These are phyloP conservation scores for Sebastes melanostomus DNA, from an alignment of 2,797 vertebrate species.

Conservation along the genomic window DNA sequence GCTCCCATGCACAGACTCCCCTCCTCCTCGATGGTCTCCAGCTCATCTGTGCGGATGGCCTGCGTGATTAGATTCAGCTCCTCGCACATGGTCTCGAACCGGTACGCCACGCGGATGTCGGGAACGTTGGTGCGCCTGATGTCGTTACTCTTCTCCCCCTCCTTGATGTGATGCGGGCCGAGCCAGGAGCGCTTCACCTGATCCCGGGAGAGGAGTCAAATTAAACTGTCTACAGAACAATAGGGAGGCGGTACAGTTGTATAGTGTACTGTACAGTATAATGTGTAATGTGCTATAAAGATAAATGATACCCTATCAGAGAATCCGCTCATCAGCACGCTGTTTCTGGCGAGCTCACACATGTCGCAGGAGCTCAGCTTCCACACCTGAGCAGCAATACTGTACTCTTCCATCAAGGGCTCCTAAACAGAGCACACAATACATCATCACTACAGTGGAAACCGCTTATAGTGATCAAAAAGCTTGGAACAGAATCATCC, in stretches of 20 bases:
- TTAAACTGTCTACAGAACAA: background rate
- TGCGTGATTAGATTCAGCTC: conserved; percentile 95
- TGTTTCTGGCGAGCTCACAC: conserved; percentile 97
- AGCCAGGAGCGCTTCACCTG: conserved; percentile 96
- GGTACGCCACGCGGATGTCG: conserved; percentile 94
- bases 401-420: conserved; percentile 98
- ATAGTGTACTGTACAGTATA: background rate
- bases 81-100: conserved; percentile 95
- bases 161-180: conserved; percentile 89
- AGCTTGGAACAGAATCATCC: too few species aligned
- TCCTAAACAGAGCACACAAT: conserved; percentile 73
- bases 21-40: conserved; percentile 91
- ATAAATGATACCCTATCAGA: conserved; percentile 86
- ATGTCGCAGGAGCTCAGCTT: conserved; percentile 98
- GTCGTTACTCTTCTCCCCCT: conserved; percentile 93
- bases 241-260: too few species aligned
- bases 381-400: conserved; percentile 98
- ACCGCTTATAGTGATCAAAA: too few species aligned
- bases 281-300: background rate
- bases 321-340: conserved; percentile 97
- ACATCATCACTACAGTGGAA: background rate
- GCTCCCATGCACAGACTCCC: conserved; percentile 70
- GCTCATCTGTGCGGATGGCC: conserved; percentile 90
- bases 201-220: background rate
- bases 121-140: conserved; percentile 96